Evolutionary conservation across 2,888 invertebrate genomes (phyloP).

Genomic region (Drosophila heteroneura): DNA sequence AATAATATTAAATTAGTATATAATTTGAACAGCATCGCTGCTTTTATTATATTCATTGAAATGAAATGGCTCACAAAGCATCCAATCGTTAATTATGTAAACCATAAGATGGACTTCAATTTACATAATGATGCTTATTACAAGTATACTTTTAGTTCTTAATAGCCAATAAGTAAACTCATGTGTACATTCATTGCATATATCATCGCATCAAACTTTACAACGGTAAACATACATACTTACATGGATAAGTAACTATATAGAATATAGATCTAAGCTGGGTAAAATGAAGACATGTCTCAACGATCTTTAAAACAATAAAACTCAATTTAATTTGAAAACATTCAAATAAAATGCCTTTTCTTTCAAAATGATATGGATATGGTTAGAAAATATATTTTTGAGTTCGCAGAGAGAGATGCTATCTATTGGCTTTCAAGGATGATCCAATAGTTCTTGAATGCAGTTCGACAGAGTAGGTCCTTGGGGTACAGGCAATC

Average conservation of each 20-base stretch:
- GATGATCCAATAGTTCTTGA: not conserved
- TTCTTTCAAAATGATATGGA: too few species aligned
- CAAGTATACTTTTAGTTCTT: constrained; percentile 12
- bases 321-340: constrained; percentile 21
- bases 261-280: constrained; percentile 48
- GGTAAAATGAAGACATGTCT: constrained; percentile 48
- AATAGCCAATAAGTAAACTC: constrained; percentile 23
- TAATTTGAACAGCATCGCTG: constrained; percentile 11
- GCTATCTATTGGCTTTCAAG: not conserved
- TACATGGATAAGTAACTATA: constrained; percentile 16
- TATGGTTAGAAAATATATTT: too few species aligned
- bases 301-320: constrained; percentile 46
- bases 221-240: constrained; percentile 12
- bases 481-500: not conserved
- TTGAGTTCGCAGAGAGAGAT: too few species aligned
- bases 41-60: constrained; percentile 4
- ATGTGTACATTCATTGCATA: constrained; percentile 22
- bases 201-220: constrained; percentile 20
- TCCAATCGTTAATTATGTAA: constrained; percentile 14
- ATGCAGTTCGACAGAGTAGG: not conserved
- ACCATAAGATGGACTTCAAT: constrained; percentile 58
- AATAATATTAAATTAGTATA: not conserved
- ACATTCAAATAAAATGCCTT: not conserved
- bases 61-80: constrained; percentile 24
- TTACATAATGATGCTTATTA: constrained; percentile 19